Evolutionary conservation across 2,888 invertebrate species (phyloP), one percentile per base, ranked within the genome.

Genomic region (Eilema depressum): DNA sequence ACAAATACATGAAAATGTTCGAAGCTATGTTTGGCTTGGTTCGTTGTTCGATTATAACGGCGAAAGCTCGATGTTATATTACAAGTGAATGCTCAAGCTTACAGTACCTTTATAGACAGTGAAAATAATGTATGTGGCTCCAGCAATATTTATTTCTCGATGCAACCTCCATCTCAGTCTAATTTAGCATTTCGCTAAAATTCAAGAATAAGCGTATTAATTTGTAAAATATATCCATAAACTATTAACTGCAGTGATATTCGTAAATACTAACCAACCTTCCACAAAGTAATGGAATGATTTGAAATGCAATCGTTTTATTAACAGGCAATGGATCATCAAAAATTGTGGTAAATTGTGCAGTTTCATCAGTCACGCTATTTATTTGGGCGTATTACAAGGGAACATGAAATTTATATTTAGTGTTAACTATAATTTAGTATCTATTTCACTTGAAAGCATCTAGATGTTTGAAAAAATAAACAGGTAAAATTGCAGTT

Each of bases 261-360:
- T 23, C 41, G 14, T 41, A 23, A 10, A 30, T 41, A 41, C 37
- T 5, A 30, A 23, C 11, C 12, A 65, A 65, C 14, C 12, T 7
- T 70, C 20, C n/a, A 64, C 23, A 25, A 60, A 57, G 14, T 17
- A 71, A 37, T 80, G 78, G 76, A 80, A 81, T 82, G 68, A 74
- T 63, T 74, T 60, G 62, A 77, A 82, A 80, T 81, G 68, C 75
- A 66, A 62, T 63, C 4, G 56, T 60, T 69, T 57, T 69, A 37
- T 47, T 66, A 23, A 56, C 3, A 26, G 56, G 12, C 47, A 53
- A 28, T 61, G 28, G 7, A 20, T 30, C 28, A 30, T 47, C 7
- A 37, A 37, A 11, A 26, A 14, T 26, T 25, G 17, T 47, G 26
- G 25, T 25, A 25, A 17, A 26, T 25, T 17, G 25, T 25, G 23